Evolutionary conservation across 1,140 invertebrate species (phyloP).

Genomic region (Macrocentrus cingulum): DNA sequence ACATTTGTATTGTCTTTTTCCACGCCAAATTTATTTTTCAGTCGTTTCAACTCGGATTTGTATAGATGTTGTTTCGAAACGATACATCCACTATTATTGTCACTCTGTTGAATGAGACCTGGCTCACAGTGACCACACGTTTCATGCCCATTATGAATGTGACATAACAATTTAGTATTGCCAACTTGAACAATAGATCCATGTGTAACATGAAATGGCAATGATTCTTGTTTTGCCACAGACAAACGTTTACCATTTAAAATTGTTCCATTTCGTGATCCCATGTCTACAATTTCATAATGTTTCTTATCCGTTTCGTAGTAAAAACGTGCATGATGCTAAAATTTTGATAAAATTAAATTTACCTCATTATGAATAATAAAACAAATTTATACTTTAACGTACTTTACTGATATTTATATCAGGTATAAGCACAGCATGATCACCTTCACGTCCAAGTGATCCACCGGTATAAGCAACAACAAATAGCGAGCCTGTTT

Average conservation of each 20-base stretch:
- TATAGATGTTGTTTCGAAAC: conserved; percentile 58
- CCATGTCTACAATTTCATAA: conserved; percentile 78
- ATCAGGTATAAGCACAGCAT: conserved; percentile 75
- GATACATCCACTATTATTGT: conserved; percentile 27
- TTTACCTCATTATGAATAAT: too few relatives aligned
- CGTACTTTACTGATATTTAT: conserved; percentile 76
- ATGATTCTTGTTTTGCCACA: conserved; percentile 70
- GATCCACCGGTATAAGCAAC: conserved; percentile 84
- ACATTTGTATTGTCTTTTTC: conserved; percentile 58
- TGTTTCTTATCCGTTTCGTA: conserved; percentile 64
- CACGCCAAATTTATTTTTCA: conserved; percentile 83
- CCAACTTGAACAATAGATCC: conserved; percentile 75
- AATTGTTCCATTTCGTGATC: conserved; percentile 85
- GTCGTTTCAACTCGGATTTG: conserved; percentile 72
- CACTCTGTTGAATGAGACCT: conserved; percentile 65
- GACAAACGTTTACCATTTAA: conserved; percentile 79
- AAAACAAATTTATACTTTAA: too few relatives aligned
- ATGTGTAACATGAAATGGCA: conserved; percentile 66
- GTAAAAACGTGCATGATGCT: conserved; percentile 76
- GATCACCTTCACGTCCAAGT: conserved; percentile 77
- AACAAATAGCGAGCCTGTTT: conserved; percentile 78
- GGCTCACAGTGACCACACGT: conserved; percentile 91
- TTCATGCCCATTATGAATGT: conserved; percentile 81
- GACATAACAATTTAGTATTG: conserved; percentile 76
- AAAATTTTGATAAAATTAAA: too few relatives aligned